Conservation (phyloP, 1,140 invertebrate species). For the Dinothrombium tinctorium region DNA sequence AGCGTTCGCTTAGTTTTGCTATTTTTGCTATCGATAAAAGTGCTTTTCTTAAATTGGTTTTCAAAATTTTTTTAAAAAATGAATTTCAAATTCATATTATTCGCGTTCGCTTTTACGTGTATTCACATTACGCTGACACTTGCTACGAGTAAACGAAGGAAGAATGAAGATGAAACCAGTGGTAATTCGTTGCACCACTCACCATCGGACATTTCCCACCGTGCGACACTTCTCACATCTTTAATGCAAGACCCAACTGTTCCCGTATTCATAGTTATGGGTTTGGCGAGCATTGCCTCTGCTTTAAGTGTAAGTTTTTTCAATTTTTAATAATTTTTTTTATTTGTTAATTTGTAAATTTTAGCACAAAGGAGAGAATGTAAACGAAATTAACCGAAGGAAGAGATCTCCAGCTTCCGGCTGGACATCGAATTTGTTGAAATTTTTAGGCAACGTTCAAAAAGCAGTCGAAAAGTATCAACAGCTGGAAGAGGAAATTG, state of each 20-base stretch:
- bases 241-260: slow-evolving; percentile 2
- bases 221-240: not conserved
- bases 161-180: not conserved
- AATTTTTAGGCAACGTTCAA: slow-evolving; percentile 4
- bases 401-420: not conserved
- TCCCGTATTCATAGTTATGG: slow-evolving; percentile 2
- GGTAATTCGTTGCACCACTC: not conserved
- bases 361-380: not conserved
- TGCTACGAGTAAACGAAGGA: not conserved
- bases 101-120: not conserved
- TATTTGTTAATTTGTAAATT: not conserved
- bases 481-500: slow-evolving; percentile 6
- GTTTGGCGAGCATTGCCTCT: not conserved
- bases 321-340: not conserved
- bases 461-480: slow-evolving; percentile 7
- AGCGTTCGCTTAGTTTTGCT: too few relatives aligned
- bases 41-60: too few relatives aligned
- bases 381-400: slow-evolving; percentile 1
- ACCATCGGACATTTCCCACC: not conserved
- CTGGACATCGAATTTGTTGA: slow-evolving; percentile 6
- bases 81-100: not conserved
- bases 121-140: not conserved
- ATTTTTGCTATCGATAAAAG: too few relatives aligned
- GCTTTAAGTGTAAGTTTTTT: slow-evolving; percentile 1
- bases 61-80: not conserved